phyloP scores from a whole-genome alignment of 2,113 vertebrate genomes.

The Paedocypris sp. region DNA sequence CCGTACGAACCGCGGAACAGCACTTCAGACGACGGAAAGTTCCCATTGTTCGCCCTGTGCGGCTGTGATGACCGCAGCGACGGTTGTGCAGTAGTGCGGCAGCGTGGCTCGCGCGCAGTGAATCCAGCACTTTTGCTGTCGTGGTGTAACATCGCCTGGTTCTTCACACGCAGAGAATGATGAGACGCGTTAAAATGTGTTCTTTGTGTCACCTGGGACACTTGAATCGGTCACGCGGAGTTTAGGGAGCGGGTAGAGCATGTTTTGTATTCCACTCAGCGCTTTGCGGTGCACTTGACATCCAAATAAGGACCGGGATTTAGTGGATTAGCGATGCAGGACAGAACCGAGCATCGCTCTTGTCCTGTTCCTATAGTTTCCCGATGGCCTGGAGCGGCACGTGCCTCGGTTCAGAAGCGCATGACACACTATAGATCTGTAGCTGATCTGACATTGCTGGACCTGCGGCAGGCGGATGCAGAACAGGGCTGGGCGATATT shows the following conservation, averaged over 20 bases:
- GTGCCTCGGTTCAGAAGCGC: too few species aligned
- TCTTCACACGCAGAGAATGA: neutral
- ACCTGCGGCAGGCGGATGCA: too few species aligned
- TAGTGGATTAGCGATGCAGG: neutral
- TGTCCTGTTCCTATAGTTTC: too few species aligned
- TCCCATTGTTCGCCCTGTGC: neutral
- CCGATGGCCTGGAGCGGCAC: too few species aligned
- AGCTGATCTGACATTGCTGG: too few species aligned
- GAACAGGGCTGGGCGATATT: too few species aligned
- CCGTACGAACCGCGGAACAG: neutral
- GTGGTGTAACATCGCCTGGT: neutral
- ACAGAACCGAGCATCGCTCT: neutral
- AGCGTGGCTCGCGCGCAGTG: neutral
- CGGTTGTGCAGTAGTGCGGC: neutral
- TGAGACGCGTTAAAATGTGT: neutral
- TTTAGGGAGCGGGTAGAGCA: neutral
- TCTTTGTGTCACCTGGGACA: too few species aligned
- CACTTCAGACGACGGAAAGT: neutral
- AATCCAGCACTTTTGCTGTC: neutral
- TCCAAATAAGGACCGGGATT: conserved; percentile 25
- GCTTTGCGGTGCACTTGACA: conserved; percentile 23
- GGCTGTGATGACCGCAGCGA: neutral
- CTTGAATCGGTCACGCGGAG: neutral
- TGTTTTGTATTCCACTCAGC: conserved; percentile 8
- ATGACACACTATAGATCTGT: too few species aligned